These are phyloP conservation scores for Hypotaenidia philippensis DNA, from an alignment of 2,797 vertebrate genomes.

Conservation along the genomic window DNA sequence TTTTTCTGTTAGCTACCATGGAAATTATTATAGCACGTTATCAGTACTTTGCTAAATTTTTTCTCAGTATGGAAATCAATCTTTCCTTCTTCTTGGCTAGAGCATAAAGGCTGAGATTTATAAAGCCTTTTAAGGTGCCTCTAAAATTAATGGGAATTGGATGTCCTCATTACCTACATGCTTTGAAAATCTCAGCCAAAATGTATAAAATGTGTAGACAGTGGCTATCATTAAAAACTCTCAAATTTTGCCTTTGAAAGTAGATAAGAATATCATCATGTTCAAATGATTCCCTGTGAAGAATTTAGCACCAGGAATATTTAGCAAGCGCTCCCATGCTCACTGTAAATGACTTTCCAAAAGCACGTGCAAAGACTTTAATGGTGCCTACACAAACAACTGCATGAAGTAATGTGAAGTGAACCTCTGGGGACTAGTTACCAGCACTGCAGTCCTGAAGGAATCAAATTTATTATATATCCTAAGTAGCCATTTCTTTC, in stretches of 20 bases:
- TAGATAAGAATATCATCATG: conserved; percentile 45
- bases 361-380: conserved; percentile 22
- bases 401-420: background rate
- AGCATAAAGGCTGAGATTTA: conserved; percentile 67
- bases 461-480: background rate
- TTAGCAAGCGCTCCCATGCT: background rate
- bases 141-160: conserved; percentile 72
- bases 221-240: conserved; percentile 48
- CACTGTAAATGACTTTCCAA: conserved; percentile 48
- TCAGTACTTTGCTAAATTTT: conserved; percentile 53
- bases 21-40: conserved; percentile 48
- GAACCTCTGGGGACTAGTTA: background rate
- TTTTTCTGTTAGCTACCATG: conserved; percentile 55
- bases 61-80: conserved; percentile 60
- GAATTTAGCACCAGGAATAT: conserved; percentile 29
- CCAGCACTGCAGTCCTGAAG: background rate
- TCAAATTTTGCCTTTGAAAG: conserved; percentile 58
- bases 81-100: conserved; percentile 51
- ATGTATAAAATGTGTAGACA: conserved; percentile 54
- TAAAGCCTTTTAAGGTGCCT: conserved; percentile 68
- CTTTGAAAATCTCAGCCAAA: conserved; percentile 66
- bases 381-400: conserved; percentile 27
- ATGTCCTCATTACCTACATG: conserved; percentile 68
- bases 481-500: background rate
- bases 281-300: conserved; percentile 49